Evolutionary conservation across 2,888 invertebrate genomes (phyloP).

Genomic region (Neocrepidodera transversa): DNA sequence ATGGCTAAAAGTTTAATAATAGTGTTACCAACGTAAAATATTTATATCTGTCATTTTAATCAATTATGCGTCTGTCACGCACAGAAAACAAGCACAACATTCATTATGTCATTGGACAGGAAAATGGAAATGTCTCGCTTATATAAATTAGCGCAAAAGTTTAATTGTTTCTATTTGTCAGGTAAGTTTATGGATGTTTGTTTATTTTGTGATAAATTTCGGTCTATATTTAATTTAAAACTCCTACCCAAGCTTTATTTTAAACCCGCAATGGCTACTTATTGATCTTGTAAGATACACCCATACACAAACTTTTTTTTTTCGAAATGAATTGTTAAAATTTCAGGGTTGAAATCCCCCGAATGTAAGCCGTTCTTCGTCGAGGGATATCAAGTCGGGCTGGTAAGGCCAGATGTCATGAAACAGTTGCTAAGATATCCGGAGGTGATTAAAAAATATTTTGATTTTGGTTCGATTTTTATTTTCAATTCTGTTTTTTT

Average conservation of each 20-base stretch:
- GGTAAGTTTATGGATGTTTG: conserved; percentile 64
- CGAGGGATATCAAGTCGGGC: conserved; percentile 87
- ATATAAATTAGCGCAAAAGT: conserved; percentile 83
- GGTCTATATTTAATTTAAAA: conserved; percentile 32
- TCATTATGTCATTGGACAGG: conserved; percentile 42
- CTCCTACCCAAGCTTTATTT: conserved; percentile 26
- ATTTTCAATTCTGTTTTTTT: conserved; percentile 33
- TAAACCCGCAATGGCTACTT: conserved; percentile 32
- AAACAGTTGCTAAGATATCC: conserved; percentile 82
- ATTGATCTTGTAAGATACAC: conserved; percentile 47
- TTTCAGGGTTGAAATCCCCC: conserved; percentile 75
- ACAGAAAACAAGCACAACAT: conserved; percentile 14
- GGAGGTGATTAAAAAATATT: conserved; percentile 65
- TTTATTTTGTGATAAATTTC: conserved; percentile 14
- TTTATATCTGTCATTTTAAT: neutral
- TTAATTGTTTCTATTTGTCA: conserved; percentile 88
- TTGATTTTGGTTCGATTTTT: neutral
- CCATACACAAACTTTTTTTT: conserved; percentile 35
- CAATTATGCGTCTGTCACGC: conserved; percentile 22
- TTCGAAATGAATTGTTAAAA: conserved; percentile 12
- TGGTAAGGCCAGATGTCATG: conserved; percentile 84
- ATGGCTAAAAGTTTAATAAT: too few species aligned
- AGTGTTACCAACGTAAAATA: too few species aligned
- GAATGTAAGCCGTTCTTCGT: conserved; percentile 88
- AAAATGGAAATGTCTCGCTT: conserved; percentile 67